phyloP scores from a whole-genome alignment of 2,888 invertebrate genomes.

The Plagodis dolabraria region DNA sequence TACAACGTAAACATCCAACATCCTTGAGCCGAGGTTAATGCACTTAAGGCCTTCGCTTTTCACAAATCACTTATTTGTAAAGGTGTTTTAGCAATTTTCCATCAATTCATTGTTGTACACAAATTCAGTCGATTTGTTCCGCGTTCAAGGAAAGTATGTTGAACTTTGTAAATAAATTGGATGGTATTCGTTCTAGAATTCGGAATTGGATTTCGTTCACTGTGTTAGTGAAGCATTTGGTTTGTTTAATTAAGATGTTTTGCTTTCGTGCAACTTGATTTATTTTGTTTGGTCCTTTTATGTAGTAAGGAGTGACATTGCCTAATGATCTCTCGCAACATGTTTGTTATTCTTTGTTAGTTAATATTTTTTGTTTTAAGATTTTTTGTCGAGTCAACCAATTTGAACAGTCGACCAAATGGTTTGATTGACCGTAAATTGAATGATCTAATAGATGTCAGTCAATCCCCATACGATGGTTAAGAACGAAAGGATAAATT shows the following conservation, averaged over 20 bases:
- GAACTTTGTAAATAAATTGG: slow-evolving; percentile 17
- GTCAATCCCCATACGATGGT: no score
- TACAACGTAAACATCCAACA: slow-evolving; percentile 43
- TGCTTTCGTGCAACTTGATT: slow-evolving; percentile 9
- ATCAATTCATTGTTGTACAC: slow-evolving; percentile 36
- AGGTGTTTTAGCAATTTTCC: slow-evolving; percentile 50
- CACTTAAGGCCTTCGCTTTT: slow-evolving; percentile 48
- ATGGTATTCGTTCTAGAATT: slow-evolving; percentile 21
- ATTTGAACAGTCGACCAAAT: no score
- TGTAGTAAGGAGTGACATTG: no score
- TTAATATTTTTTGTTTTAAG: no score
- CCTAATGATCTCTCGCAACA: no score
- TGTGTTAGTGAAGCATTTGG: slow-evolving; percentile 18
- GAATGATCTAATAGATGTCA: no score
- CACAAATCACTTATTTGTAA: slow-evolving; percentile 50
- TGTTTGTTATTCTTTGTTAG: no score
- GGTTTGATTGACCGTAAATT: no score
- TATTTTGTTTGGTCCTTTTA: background rate
- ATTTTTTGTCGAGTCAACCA: no score
- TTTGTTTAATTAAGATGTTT: slow-evolving; percentile 22
- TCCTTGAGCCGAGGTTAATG: slow-evolving; percentile 54
- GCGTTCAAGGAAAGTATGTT: slow-evolving; percentile 20
- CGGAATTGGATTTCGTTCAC: slow-evolving; percentile 21
- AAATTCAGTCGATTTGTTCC: slow-evolving; percentile 18
- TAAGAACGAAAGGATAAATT: no score